Percentiles rank a stretch among this genome's conserved stretches.
Evolutionary conservation across 1,140 invertebrate species (phyloP).

Genomic region (Riptortus pedestris): DNA sequence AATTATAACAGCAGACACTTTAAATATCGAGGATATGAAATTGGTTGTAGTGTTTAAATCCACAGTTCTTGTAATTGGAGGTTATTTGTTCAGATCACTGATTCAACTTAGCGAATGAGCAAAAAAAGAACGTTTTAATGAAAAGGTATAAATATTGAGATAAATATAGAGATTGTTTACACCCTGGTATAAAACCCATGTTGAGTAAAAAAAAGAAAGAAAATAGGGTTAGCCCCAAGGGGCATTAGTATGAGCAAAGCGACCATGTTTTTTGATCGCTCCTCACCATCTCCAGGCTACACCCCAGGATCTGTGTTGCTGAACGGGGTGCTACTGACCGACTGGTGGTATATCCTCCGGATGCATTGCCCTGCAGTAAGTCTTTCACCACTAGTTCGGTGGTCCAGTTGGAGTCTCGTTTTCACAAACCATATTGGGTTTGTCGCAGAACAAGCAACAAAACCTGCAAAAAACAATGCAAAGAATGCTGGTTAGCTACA

Average conservation of each 20-base stretch:
- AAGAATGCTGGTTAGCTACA: no score
- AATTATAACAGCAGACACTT: no score
- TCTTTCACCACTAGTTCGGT: constrained; percentile 50
- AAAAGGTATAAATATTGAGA: no score
- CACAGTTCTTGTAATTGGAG: no score
- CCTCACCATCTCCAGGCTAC: constrained; percentile 9
- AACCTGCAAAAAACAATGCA: constrained; percentile 55
- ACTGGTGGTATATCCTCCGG: constrained; percentile 56
- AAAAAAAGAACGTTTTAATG: no score
- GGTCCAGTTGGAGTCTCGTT: constrained; percentile 91
- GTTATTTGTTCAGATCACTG: no score
- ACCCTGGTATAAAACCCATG: no score
- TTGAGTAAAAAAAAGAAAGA: no score
- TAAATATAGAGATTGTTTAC: no score
- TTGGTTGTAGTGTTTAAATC: no score
- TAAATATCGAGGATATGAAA: no score
- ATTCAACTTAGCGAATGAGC: no score
- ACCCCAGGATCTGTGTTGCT: constrained; percentile 1
- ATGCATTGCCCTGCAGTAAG: constrained; percentile 70
- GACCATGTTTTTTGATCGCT: background rate
- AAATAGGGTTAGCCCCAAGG: background rate
- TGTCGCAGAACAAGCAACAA: constrained; percentile 86
- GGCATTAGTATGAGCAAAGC: background rate
- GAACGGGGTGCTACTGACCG: constrained; percentile 24
- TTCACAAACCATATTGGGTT: constrained; percentile 99